Conservation (phyloP, 2,113 vertebrate genomes). For the Cyphomyrus plagiostoma region DNA sequence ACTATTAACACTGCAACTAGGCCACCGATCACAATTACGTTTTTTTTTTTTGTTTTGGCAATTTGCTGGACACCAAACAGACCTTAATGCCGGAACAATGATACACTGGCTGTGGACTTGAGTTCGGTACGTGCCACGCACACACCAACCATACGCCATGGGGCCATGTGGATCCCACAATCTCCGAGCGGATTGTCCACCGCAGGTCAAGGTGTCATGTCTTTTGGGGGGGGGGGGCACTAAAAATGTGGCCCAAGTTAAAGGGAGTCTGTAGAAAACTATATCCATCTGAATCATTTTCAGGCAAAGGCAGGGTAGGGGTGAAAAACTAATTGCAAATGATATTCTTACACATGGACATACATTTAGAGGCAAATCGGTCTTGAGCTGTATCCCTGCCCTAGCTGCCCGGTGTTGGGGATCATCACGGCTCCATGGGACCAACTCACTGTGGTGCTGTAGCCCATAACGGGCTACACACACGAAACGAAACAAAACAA, state of each 20-base stretch:
- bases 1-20: slow-evolving; percentile 42
- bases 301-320: slow-evolving; percentile 10
- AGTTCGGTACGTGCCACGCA: neutral
- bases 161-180: neutral
- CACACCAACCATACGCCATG: neutral
- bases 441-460: neutral
- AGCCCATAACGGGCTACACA: neutral
- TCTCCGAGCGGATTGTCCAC: slow-evolving; percentile 23
- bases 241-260: neutral
- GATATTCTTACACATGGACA: neutral
- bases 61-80: slow-evolving; percentile 15
- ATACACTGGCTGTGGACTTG: neutral
- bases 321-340: slow-evolving; percentile 1
- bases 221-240: neutral
- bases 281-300: slow-evolving; percentile 18
- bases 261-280: slow-evolving; percentile 22
- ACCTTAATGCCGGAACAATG: neutral
- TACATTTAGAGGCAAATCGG: neutral
- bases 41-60: slow-evolving; percentile 21
- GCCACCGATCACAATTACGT: slow-evolving; percentile 21
- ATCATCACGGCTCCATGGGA: neutral
- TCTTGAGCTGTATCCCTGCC: neutral
- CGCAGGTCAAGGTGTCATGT: slow-evolving; percentile 21
- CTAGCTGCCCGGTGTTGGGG: neutral
- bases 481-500: neutral